Evolutionary conservation across 2,888 invertebrate genomes (phyloP), one percentile per base, ranked within the genome.

Genomic region (Lypha dubia): DNA sequence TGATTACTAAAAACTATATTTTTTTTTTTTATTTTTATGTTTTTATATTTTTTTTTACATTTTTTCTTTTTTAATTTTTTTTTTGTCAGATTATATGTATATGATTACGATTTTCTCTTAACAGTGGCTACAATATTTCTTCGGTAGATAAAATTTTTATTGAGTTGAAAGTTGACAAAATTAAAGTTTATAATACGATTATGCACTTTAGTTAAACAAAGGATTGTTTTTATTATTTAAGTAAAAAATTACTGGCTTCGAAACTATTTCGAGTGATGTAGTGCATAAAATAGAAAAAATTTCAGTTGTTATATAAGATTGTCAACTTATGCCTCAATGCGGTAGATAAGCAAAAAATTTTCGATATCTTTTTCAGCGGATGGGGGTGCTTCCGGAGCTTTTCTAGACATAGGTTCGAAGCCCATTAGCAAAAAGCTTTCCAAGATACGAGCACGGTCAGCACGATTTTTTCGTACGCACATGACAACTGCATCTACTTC

Each of bases 391-490:
- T 96, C 93, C 76, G 94, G 94, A 86, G 97, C 96, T 88, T 95
- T 96, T 58, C 98, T 97, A 53, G 97, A 95, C 90, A 98, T 93
- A 84, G 97, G 95, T 87, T 95, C 95, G 93, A 99, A 99, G 84
- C 99, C 99, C 94, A 99, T 95, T 93, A 98, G 98, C 96, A 98
- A 97, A 95, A 99, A 99, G 44, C 98, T 98, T 88, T 98, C 96
- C 87, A 99, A 95, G 89, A 99, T 94, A 88, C 96, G 95, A 71
- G 96, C 96, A 93, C 97, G 95, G 91, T 98, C 98, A 67, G 95
- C 92, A 73, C 97, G 95, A 90, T 96, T 95, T 93, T 97, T 97
- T 88, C 95, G 94, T 91, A 98, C 95, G 93, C 96, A 97, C 91
- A 94, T 93, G 84, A 94, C 94, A 89, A 97, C 96, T 90, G 96